phyloP scores from a whole-genome alignment of 2,888 invertebrate genomes.

The Platerodrilus igneus region DNA sequence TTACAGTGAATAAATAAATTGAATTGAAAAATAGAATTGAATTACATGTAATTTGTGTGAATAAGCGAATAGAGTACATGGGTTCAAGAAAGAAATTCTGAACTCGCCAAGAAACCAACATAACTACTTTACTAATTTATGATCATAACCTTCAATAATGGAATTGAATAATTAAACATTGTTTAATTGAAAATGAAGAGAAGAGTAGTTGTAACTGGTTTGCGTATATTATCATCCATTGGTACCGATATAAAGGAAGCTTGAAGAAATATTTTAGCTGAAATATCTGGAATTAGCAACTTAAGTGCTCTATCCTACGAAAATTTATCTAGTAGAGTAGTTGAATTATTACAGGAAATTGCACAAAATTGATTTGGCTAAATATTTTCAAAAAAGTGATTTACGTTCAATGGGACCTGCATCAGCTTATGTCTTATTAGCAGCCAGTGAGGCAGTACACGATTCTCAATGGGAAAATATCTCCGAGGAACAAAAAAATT shows the following conservation, averaged over 20 bases:
- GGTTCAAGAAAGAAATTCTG: no score
- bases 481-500: conserved; percentile 54
- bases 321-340: conserved; percentile 73
- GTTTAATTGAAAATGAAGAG: conserved; percentile 40
- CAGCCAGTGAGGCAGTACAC: conserved; percentile 77
- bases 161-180: no score
- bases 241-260: conserved; percentile 68
- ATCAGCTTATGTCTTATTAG: conserved; percentile 74
- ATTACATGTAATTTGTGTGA: no score
- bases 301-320: conserved; percentile 64
- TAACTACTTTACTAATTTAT: no score
- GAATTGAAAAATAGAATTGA: no score
- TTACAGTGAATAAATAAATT: no score
- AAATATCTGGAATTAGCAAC: conserved; percentile 67
- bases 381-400: conserved; percentile 60
- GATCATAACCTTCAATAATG: no score
- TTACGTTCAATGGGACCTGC: conserved; percentile 79
- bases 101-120: no score
- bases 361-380: conserved; percentile 57
- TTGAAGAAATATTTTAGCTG: conserved; percentile 75
- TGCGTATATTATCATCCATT: conserved; percentile 85
- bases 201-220: conserved; percentile 82
- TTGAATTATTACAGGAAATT: no score
- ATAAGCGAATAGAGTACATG: no score
- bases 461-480: conserved; percentile 61